These are phyloP conservation scores for Cerceris rybyensis DNA, from an alignment of 2,888 invertebrate genomes.

Conservation along the genomic window DNA sequence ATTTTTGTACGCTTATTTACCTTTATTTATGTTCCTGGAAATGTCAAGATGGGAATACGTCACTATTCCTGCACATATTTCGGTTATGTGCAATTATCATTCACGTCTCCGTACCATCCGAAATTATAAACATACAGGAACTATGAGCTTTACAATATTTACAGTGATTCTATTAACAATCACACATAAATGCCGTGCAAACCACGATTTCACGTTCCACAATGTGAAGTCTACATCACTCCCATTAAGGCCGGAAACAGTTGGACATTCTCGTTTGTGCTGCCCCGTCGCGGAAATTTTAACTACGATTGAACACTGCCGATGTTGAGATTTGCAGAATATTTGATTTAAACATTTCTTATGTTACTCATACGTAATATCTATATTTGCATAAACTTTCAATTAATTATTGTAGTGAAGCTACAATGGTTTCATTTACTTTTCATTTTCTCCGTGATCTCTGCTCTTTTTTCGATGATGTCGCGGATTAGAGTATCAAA, in stretches of 20 bases:
- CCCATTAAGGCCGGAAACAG: conserved; percentile 55
- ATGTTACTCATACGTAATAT: not conserved
- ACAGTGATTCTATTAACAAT: conserved; percentile 32
- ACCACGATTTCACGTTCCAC: conserved; percentile 14
- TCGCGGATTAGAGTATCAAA: too few relatives aligned
- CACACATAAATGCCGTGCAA: conserved; percentile 25
- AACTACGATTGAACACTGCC: not conserved
- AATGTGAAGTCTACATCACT: conserved; percentile 46
- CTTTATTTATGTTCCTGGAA: conserved; percentile 69
- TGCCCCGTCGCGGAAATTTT: conserved; percentile 18
- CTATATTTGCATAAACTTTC: not conserved
- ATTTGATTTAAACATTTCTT: not conserved
- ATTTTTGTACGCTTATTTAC: conserved; percentile 48
- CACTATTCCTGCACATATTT: conserved; percentile 75
- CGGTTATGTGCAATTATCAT: conserved; percentile 43
- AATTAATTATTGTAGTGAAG: not conserved
- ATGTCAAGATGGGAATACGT: conserved; percentile 78
- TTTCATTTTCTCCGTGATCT: not conserved
- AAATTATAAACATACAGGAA: conserved; percentile 17
- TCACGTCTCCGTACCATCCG: conserved; percentile 10
- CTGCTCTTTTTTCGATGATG: not conserved
- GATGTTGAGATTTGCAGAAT: not conserved
- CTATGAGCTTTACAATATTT: conserved; percentile 34
- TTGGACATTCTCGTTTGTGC: conserved; percentile 38
- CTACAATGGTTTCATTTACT: not conserved